These are phyloP conservation scores for Phaethon lepturus DNA, from an alignment of 2,113 vertebrate species.

Conservation along the genomic window DNA sequence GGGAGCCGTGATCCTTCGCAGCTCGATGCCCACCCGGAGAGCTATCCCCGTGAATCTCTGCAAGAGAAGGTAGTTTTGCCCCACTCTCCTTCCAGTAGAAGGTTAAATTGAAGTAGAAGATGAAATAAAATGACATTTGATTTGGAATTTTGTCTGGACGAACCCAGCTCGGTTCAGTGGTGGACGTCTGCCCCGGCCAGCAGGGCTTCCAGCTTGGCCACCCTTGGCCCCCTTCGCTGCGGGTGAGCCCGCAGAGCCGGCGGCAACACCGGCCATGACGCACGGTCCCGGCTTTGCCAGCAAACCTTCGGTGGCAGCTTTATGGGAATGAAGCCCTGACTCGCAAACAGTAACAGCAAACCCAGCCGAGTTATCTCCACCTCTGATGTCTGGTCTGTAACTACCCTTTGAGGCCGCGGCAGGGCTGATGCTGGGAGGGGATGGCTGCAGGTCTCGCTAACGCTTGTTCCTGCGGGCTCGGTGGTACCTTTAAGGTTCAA, in stretches of 20 bases:
- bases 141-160: not conserved
- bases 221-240: not conserved
- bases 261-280: not conserved
- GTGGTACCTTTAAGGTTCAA: not conserved
- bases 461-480: not conserved
- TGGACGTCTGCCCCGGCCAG: not conserved
- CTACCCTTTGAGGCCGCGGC: rapidly evolving
- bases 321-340: not conserved
- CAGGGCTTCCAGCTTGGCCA: not conserved
- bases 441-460: not conserved
- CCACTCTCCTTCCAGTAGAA: not conserved
- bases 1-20: not conserved
- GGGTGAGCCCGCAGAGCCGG: not conserved
- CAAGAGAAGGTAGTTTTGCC: not conserved
- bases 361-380: not conserved
- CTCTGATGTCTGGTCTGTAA: not conserved
- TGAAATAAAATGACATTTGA: not conserved
- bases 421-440: not conserved
- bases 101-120: too few relatives aligned
- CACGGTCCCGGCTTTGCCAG: not conserved
- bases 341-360: not conserved
- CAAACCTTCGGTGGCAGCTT: not conserved
- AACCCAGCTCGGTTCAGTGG: not conserved
- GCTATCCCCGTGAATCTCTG: not conserved
- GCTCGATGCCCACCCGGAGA: not conserved